Percentiles rank a stretch among this genome's conserved stretches.
These are phyloP conservation scores for Brachyalestes nurse DNA, from an alignment of 2,797 vertebrate genomes.

Conservation along the genomic window DNA sequence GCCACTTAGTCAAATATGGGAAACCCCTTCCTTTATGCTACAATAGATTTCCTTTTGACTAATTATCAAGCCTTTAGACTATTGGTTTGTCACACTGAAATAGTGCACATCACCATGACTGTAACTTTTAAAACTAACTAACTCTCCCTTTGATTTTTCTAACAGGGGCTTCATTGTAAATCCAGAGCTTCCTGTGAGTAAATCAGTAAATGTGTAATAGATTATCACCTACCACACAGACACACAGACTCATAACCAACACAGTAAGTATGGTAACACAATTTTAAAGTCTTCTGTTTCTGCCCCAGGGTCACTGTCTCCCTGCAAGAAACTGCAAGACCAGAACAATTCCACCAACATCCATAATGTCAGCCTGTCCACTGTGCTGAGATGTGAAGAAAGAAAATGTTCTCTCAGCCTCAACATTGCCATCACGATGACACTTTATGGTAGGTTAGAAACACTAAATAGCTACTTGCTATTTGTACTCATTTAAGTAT, in stretches of 20 bases:
- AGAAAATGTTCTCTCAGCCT: slow-evolving; percentile 49
- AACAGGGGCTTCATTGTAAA: slow-evolving; percentile 56
- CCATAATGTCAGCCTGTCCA: slow-evolving; percentile 39
- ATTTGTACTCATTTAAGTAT: not conserved
- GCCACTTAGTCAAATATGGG: not conserved
- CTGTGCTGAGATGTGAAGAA: slow-evolving; percentile 49
- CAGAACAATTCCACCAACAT: slow-evolving; percentile 19
- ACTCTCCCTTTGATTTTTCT: slow-evolving; percentile 1
- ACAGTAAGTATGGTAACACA: not conserved
- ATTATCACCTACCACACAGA: not conserved
- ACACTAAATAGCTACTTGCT: not conserved
- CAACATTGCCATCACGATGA: slow-evolving; percentile 28
- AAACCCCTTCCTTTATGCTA: slow-evolving; percentile 14
- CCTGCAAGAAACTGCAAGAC: slow-evolving; percentile 34
- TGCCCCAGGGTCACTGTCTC: slow-evolving; percentile 25
- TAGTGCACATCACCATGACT: not conserved
- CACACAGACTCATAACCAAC: not conserved
- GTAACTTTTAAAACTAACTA: not conserved
- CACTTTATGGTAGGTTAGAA: slow-evolving; percentile 44
- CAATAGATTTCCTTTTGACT: not conserved
- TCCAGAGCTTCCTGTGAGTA: slow-evolving; percentile 52
- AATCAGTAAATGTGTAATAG: not conserved
- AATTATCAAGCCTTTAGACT: too few relatives aligned
- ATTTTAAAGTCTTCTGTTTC: slow-evolving; percentile 10
- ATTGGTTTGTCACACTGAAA: not conserved